Percentiles rank a stretch among this genome's conserved stretches.
phyloP scores from a whole-genome alignment of 2,113 vertebrate species.

The Tetraodon nigroviridis region DNA sequence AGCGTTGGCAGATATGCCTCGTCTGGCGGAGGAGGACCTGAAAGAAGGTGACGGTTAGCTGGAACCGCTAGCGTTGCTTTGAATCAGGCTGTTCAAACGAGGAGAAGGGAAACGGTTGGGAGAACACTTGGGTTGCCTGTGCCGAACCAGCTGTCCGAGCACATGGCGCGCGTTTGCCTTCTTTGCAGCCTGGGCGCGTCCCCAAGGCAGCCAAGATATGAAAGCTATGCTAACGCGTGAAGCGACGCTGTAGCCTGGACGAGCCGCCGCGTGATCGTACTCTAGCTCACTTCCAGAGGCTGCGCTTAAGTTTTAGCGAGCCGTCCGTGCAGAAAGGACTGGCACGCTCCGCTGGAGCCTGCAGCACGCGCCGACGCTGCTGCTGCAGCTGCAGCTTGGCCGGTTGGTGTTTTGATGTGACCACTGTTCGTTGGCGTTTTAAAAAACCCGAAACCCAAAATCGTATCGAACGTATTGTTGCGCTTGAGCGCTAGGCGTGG shows the following conservation, averaged over 20 bases:
- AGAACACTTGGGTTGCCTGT: too few species aligned
- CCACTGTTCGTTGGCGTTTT: neutral
- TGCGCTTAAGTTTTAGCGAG: neutral
- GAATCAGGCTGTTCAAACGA: too few species aligned
- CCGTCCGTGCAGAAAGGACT: conserved; percentile 23
- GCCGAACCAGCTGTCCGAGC: too few species aligned
- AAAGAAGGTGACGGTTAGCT: too few species aligned
- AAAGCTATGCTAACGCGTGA: too few species aligned
- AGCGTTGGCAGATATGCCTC: too few species aligned
- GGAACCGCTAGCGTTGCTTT: too few species aligned
- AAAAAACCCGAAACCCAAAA: neutral
- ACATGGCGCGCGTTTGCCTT: too few species aligned
- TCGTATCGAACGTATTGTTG: neutral
- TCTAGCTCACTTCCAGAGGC: conserved; percentile 15
- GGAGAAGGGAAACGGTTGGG: too few species aligned
- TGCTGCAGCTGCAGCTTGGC: conserved; percentile 1
- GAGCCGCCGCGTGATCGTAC: conserved; percentile 13
- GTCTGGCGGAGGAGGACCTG: too few species aligned
- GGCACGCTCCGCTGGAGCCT: conserved; percentile 13
- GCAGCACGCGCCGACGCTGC: neutral
- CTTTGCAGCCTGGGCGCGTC: conserved; percentile 5
- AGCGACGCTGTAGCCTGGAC: too few species aligned
- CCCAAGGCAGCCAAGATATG: too few species aligned
- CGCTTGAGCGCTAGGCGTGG: conserved; percentile 19
- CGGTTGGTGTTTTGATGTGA: neutral